Base-by-base conservation (phyloP, 2,113 vertebrate genomes). In the Myanophis thanlyinensis region DNA sequence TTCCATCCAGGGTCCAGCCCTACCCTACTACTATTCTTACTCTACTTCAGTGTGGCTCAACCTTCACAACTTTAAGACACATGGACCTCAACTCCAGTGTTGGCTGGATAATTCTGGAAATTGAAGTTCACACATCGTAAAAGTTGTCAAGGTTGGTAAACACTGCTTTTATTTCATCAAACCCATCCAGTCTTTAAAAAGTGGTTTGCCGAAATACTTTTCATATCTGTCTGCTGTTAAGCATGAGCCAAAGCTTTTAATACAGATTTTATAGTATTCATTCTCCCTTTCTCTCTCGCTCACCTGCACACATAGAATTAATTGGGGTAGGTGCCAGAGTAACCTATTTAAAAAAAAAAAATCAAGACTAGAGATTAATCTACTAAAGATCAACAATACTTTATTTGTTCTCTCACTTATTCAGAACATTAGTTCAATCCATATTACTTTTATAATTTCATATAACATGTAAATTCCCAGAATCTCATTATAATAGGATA, bases 181-280 rank as follows among this genome's bases (percentile, higher is more conserved):
- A 94, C 35, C 73, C 73, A 97, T 91, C 94, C 93, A 93, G 51
- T 97, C 95, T 97, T 96, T 95, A 96, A 97, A 94, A 95, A 97
- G 96, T 96, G 96, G 95, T 95, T 88, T 94, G 92, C 94, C 94
- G 96, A 96, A 97, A 96, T 96, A 96, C 96, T 97, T 96, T 96
- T 96, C 95, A 95, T 97, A 97, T 97, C 97, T 98, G 97, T 95
- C 97, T 98, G 97, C 98, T 98, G 98, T 98, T 98, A 98, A 98
- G 97, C 96, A 96, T 98, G 97, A 97, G 97, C 97, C 97, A 97
- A 91, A 40, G 96, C 98, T 98, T 80, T 80, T 98, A 97, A 97
- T 96, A 94, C 95, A 98, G 97, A 44, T 97, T 97, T 98, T 98
- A 97, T 98, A 98, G 97, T 97, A 94, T 98, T 98, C 44, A 22